Conservation (phyloP, 2,797 vertebrate species). For the Megalops cyprinoides region DNA sequence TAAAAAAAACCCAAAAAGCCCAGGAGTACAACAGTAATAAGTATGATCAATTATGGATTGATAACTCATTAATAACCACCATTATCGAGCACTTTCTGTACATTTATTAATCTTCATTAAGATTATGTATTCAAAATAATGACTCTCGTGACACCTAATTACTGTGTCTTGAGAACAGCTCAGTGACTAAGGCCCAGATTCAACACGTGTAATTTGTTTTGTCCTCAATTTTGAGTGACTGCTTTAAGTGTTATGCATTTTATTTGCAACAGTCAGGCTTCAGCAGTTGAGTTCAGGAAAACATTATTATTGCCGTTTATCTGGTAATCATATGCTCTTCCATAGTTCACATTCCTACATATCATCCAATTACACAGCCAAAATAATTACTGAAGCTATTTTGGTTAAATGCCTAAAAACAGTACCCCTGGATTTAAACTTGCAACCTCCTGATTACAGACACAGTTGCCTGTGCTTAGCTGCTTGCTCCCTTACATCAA, state of each 20-base stretch:
- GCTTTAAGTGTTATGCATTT: background rate
- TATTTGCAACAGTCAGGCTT: background rate
- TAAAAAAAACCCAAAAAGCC: background rate
- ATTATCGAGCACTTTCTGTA: conserved; percentile 26
- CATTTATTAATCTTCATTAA: conserved; percentile 61
- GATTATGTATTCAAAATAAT: conserved; percentile 51
- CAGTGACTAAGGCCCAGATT: background rate
- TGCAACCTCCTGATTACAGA: background rate
- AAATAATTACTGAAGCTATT: too few relatives aligned
- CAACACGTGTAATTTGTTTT: background rate
- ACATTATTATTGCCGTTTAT: background rate
- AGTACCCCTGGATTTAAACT: background rate
- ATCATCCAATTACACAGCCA: background rate
- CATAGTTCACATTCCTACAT: too few relatives aligned
- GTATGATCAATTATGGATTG: conserved; percentile 12
- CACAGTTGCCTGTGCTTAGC: too few relatives aligned
- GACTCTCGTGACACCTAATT: conserved; percentile 54
- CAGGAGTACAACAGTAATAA: background rate
- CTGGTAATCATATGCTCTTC: background rate
- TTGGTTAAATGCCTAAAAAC: background rate
- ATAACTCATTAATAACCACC: background rate
- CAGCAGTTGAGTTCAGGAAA: background rate
- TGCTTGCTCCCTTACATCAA: too few relatives aligned
- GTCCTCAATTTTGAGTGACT: background rate
- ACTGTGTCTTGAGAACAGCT: conserved; percentile 26